Base-by-base conservation (phyloP, 2,113 vertebrate genomes). In the Arothron firmamentum region DNA sequence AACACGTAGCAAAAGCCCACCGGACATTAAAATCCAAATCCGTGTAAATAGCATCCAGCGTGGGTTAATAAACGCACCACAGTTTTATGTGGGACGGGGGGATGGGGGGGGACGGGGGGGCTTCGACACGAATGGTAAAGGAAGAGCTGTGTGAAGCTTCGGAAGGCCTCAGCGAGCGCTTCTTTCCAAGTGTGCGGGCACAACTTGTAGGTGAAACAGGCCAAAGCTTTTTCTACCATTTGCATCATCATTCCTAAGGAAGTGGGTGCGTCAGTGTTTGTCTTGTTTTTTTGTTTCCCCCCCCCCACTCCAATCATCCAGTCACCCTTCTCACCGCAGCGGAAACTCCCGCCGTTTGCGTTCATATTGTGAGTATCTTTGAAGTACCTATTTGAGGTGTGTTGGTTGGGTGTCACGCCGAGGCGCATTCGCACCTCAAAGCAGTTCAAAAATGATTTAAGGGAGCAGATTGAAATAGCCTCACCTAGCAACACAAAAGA, bases 1-100 rank as follows among this genome's bases (percentile, higher is more conserved):
- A n/a, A 50, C 64, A 78, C 84, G 79, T 84, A 84, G 74, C 81
- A 79, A 14, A 1, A 52, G 63, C 79, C 46, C 57, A 56, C 62
- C 75, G 64, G 78, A 80, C 72, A 87, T 72, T 79, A 67, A 64
- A 72, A 78, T 74, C 74, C 25, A 65, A 77, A 64, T 75, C 48
- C 46, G 45, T 67, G 78, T 87, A 85, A 72, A 86, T 90, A 90
- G 70, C 68, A 61, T 67, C 66, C 1, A 1, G n/a, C 1, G 67
- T 81, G 72, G 67, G 60, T 70, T 73, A 70, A 54, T 66, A 59
- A 71, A 62, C 70, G 87, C 82, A 85, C 91, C 92, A 88, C 93
- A 94, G 93, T 94, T 94, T 91, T 93, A 93, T 94, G 93, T 94
- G 93, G 93, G 90, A 82, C 57, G 61, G 68, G 45, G 28, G n/a